Evolutionary conservation across 2,797 vertebrate genomes (phyloP), one percentile per base, ranked within the genome.

Genomic region (Syngnathus rostellatus): DNA sequence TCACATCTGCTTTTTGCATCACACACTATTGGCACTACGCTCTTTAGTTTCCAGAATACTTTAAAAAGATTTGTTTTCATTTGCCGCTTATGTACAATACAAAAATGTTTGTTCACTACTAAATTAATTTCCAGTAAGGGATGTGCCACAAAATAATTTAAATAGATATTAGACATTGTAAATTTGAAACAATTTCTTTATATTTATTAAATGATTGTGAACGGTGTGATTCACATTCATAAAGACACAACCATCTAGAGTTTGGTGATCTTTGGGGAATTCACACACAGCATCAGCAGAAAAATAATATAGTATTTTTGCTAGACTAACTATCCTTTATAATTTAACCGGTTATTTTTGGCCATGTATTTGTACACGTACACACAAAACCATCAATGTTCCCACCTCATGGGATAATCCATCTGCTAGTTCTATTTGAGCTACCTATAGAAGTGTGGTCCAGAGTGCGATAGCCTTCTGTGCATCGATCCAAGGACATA

Each of bases 401-500:
- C 43, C 37, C 6, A 41, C 6, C 39, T 8, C 11, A 8, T 31
- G 21, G 41, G 41, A 62, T 25, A 45, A 58, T 38, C 55, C 55
- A 58, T 58, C 55, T 58, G 55, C 12, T 57, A 14, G 12, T 48
- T 72, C 61, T 58, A 8, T 75, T 77, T 74, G 50, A 63, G 63
- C 12, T 61, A 60, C 68, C 64, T 31, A 55, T 19, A 63, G 74
- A 46, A 63, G 66, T 80, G 69, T 72, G 66, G 63, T 76, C 66
- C 67, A 65, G 64, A 74, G 67, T 64, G 48, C 68, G 77, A 77
- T 79, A 74, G 65, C 77, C 77, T 71, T 61, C 77, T 39, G 62
- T 70, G 71, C 77, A 75, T 76, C 10, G 62, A 83, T 75, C 66
- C 60, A 73, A 61, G 50, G 53, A 73, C 72, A 79, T 85, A 73